A percentile compares a stretch with the other conserved stretches of the same genome.
phyloP scores from a whole-genome alignment of 2,797 vertebrate species.

The Harpia harpyja region DNA sequence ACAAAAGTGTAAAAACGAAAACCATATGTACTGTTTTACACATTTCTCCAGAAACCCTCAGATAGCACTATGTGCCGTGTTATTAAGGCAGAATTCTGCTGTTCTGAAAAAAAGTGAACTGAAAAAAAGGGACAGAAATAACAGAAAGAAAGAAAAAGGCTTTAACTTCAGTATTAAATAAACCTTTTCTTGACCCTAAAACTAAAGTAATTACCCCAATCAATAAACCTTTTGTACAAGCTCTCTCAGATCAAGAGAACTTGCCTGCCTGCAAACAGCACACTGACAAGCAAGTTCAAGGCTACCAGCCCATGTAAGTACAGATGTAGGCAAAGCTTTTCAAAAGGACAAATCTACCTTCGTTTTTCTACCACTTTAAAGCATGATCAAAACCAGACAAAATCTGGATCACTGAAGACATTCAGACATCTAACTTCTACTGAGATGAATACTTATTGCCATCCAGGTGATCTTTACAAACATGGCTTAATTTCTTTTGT shows the following conservation, averaged over 20 bases:
- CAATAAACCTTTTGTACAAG: constrained; percentile 40
- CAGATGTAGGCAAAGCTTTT: neutral
- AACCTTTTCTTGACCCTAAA: constrained; percentile 51
- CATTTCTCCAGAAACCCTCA: constrained; percentile 44
- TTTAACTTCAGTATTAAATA: constrained; percentile 44
- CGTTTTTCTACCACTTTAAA: neutral
- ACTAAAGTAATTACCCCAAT: constrained; percentile 46
- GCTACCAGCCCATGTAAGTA: neutral
- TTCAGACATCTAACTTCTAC: neutral
- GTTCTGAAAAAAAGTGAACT: neutral
- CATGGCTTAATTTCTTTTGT: neutral
- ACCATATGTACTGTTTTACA: constrained; percentile 61
- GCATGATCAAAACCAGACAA: neutral
- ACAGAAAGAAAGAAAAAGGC: neutral
- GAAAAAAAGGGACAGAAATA: constrained; percentile 26
- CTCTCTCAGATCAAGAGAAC: constrained; percentile 9
- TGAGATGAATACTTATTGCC: neutral
- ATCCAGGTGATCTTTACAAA: neutral
- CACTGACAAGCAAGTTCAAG: neutral
- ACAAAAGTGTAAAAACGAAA: constrained; percentile 66
- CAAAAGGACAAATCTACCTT: neutral
- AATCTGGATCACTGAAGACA: neutral
- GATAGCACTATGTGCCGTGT: constrained; percentile 40
- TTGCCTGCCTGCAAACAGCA: neutral
- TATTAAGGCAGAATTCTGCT: constrained; percentile 52